Evolutionary conservation across 2,113 vertebrate genomes (phyloP).

Genomic region (Cololabis saira): DNA sequence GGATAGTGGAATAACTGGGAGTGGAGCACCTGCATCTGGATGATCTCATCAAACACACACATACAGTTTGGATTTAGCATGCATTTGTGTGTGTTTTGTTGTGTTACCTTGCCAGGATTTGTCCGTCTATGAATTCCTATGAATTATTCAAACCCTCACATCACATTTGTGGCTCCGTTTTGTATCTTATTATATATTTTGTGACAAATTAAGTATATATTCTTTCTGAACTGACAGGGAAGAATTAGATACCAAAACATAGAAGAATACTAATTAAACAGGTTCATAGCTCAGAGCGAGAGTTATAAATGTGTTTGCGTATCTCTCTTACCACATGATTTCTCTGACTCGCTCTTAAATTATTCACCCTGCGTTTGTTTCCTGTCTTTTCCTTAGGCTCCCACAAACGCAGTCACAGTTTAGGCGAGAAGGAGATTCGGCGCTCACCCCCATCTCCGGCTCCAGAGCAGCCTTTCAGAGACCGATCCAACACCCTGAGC

Average conservation of each 20-base stretch:
- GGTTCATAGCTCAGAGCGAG: constrained; percentile 39
- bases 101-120: constrained; percentile 48
- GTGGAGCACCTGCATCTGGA: constrained; percentile 41
- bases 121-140: constrained; percentile 38
- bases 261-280: constrained; percentile 44
- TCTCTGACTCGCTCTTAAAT: no score
- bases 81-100: constrained; percentile 19
- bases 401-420: constrained; percentile 95
- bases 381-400: constrained; percentile 81
- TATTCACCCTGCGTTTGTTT: neutral
- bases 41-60: neutral
- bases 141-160: constrained; percentile 73
- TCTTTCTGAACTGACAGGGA: constrained; percentile 39
- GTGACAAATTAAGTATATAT: constrained; percentile 71
- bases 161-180: constrained; percentile 60
- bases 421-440: constrained; percentile 94
- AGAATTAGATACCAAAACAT: constrained; percentile 47
- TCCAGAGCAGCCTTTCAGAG: constrained; percentile 90
- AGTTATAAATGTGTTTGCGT: constrained; percentile 3
- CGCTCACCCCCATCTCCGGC: constrained; percentile 85
- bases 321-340: neutral
- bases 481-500: constrained; percentile 92
- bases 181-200: constrained; percentile 71
- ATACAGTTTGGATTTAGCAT: constrained; percentile 16
- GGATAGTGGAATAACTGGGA: constrained; percentile 27